Conservation (phyloP, 2,888 invertebrate species). For the Hesperia comma region DNA sequence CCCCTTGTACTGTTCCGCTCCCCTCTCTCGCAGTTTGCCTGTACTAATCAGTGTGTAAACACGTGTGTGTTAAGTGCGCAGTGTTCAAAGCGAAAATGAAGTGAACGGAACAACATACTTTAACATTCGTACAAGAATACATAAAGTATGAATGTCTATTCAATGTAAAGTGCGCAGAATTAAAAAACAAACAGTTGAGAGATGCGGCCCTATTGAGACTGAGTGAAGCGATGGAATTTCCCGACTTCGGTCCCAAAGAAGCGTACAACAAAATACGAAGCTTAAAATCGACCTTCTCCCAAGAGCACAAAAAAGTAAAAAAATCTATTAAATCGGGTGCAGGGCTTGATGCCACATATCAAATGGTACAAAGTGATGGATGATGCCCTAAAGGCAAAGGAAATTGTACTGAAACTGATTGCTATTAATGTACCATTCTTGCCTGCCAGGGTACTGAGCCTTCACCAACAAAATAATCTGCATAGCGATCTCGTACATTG, state of each 20-base stretch:
- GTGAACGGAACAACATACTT: conserved; percentile 11
- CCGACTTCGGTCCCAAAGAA: conserved; percentile 27
- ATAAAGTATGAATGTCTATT: conserved; percentile 16
- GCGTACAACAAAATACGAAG: conserved; percentile 23
- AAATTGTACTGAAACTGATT: no score
- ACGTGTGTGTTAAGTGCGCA: conserved; percentile 18
- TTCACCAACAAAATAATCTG: no score
- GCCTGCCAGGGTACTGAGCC: no score
- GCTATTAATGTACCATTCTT: no score
- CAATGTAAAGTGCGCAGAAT: conserved; percentile 17
- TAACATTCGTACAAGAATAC: conserved; percentile 18
- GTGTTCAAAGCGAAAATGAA: conserved; percentile 13
- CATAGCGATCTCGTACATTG: no score
- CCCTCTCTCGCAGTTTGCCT: conserved; percentile 18
- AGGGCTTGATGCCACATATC: no score
- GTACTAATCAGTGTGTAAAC: conserved; percentile 18
- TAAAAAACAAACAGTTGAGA: conserved; percentile 20
- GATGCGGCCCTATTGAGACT: conserved; percentile 16
- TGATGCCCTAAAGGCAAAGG: no score
- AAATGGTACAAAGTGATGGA: no score
- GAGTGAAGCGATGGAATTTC: conserved; percentile 26
- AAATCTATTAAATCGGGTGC: conserved; percentile 2
- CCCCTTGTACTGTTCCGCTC: conserved; percentile 17
- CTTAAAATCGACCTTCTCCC: conserved; percentile 13
- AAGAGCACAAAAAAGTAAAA: conserved; percentile 41